Conservation (phyloP, 2,113 vertebrate species). For the Leptodactylus fuscus region DNA sequence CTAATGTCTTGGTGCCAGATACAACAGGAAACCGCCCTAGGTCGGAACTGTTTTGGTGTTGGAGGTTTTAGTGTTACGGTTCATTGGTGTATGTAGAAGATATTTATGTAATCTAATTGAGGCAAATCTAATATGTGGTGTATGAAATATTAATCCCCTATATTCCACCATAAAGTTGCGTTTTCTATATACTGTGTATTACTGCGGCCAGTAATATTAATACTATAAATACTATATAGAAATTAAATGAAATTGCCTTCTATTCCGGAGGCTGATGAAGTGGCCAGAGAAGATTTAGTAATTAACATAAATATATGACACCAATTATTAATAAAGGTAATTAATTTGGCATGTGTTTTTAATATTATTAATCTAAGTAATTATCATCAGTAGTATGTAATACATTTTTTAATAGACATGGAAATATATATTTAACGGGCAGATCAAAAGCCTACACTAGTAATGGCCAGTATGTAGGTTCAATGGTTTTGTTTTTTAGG, state of each 20-base stretch:
- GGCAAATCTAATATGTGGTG: neutral
- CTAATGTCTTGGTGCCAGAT: no score
- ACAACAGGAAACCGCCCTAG: no score
- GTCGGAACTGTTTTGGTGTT: no score
- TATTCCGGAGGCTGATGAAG: neutral
- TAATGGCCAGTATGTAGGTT: neutral
- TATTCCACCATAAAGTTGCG: neutral
- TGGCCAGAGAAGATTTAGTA: conserved; percentile 15
- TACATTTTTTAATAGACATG: no score
- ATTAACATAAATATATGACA: conserved; percentile 31
- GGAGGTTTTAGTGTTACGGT: no score
- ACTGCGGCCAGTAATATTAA: neutral
- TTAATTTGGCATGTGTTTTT: conserved; percentile 19
- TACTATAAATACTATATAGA: neutral
- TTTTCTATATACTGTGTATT: neutral
- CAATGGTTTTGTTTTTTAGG: no score
- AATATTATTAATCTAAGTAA: neutral
- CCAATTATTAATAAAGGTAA: conserved; percentile 10
- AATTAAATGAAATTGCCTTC: neutral
- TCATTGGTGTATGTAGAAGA: no score
- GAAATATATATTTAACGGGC: neutral
- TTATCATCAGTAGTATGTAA: neutral
- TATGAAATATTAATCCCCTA: neutral
- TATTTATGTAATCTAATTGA: no score
- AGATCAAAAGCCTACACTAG: neutral